Base-by-base conservation (phyloP, 2,797 vertebrate genomes). In the Phoebastria nigripes region DNA sequence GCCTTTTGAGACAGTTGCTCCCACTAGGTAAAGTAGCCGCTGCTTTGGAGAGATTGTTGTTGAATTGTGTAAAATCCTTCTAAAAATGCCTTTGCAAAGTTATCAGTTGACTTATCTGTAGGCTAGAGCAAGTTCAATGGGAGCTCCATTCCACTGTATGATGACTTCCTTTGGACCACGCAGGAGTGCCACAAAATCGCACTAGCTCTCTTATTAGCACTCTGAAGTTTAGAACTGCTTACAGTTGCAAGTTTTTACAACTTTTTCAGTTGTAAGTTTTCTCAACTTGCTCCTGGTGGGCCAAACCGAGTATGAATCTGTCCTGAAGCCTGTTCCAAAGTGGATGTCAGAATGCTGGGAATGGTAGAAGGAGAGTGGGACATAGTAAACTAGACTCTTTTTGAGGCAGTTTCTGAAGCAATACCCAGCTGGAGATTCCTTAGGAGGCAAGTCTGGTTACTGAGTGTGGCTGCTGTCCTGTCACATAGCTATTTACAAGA, bases 281-380 rank as follows among this genome's bases (percentile, higher is more conserved):
- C 44, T 44, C 2, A 0, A 8, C 49, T 90, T 80, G 20, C 5
- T 74, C 26, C 44, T 82, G 22, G 15, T 72, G 20, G n/a, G 46
- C 18, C 26, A 81, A 42, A 35, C 1, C 0, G 0, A 58, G 18
- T 58, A 13, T 55, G 41, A 78, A 18, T 18, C 22, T 78, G n/a
- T 61, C 58, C 49, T 28, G 33, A 67, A 63, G 29, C 44, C 17
- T 37, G 22, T 81, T 90, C 44, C 1, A 1, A 20, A 55, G 41
- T 8, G 6, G 10, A 18, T 84, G 29, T 35, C 46, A 33, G 31
- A 65, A 37, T 74, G 42, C 26, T 62, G 33, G 24, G 25, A 35
- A 17, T 29, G 24, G 15, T 74, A 37, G 35, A 70, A 78, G n/a
- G 16, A 73, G 37, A 11, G 44, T 15, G 26, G 73, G 37, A 35